Evolutionary conservation across 2,888 invertebrate species (phyloP), one percentile per base, ranked within the genome.

Genomic region (Drosophila eohydei): DNA sequence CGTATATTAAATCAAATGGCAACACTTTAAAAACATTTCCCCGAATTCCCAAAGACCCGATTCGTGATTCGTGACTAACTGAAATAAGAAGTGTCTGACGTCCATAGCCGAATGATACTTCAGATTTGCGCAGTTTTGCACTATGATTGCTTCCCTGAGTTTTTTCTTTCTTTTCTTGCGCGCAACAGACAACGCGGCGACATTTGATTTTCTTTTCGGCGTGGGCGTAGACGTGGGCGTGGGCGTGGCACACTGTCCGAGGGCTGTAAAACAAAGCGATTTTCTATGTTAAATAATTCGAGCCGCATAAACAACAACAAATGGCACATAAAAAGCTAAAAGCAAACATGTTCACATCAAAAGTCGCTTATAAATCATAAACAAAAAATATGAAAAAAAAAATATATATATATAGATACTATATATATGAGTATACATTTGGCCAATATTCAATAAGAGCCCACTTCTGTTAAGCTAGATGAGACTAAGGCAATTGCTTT

Each of bases 351-450:
- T 74, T 71, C 77, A 83, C 84, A 87, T 88, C 88, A 88, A 88
- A 89, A 78, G 80, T 67, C 57, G 69, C 34, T 43, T 48, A 84
- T 87, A 88, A 90, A 90, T 88, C 89, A 90, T 68, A 76, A 65
- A 61, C 62, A 61, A 63, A 71, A 50, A 50, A 16, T 50, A 50
- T 50, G 48, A 32, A 84, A 57, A 76, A 55, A 48, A 66, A 36
- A 48, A 14, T 11, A 48, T 26, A 28, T 32, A 36, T 34, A 38
- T 38, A 44, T 40, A 57, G 16, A 21, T 12, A 50, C 5, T 2
- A 16, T 32, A 32, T 16, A 59, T n/a, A 9, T 46, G 43, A 32
- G 48, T 58, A 63, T 55, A 51, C 57, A 21, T 61, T 38, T 52
- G 51, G 50, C 32, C 34, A 50, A 61, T 44, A 46, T 71, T 74